Base-by-base conservation (phyloP, 2,113 vertebrate genomes). In the Passer montanus region DNA sequence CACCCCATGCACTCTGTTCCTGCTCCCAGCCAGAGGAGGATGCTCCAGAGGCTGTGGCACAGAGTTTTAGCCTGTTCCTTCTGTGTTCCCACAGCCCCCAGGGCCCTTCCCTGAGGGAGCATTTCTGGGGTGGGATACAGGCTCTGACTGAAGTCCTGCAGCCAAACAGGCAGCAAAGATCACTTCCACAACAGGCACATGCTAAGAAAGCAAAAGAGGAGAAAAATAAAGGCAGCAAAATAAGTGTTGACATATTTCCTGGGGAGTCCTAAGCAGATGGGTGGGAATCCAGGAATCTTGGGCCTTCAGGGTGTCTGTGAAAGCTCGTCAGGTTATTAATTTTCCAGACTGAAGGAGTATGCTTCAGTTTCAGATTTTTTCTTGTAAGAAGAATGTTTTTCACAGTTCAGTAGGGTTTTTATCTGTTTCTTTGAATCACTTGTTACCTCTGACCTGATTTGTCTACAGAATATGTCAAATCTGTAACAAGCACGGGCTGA, bases 381-480 rank as follows among this genome's bases (percentile, higher is more conserved):
- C 52, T 52, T 60, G 30, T 60, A 78, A 46, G 58, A 37, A 68
- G 35, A 39, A 39, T 23, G n/a, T 79, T 90, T 87, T 94, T 89
- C 86, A 89, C 75, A 87, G 75, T 49, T 95, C 41, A 39, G 24
- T 19, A 56, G 26, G 11, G 5, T 33, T 76, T 82, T 90, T 43
- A 72, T 78, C 58, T 81, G 16, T 90, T 94, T 87, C 68, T 84
- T 81, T 93, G 80, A 87, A 93, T 90, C 77, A 41, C 85, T 87
- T 82, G 76, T 64, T 84, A 90, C 82, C 91, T 95, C 87, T 92
- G 95, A 91, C 93, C 95, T 84, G 80, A 90, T 88, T 81, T 93
- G 89, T 80, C 94, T 92, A 84, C 58, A 74, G 84, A 94, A 80
- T 79, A 95, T 81, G 84, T 66, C 94, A 85, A 91, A 85, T 43